phyloP scores from a whole-genome alignment of 1,140 invertebrate species.

The Neodiprion pinetum region DNA sequence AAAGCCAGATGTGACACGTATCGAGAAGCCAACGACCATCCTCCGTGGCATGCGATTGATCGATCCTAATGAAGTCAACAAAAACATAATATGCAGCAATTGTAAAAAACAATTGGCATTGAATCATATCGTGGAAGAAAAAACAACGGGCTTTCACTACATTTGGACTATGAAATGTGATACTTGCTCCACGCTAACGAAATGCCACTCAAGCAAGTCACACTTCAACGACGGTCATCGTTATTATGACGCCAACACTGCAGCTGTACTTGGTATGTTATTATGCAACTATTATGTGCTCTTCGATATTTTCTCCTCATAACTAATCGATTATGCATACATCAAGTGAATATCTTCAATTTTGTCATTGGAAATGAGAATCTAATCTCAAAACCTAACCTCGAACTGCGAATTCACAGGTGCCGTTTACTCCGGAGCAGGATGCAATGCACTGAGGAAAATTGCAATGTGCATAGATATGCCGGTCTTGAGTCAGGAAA shows the following conservation, averaged over 20 bases:
- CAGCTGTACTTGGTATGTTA: constrained; percentile 13
- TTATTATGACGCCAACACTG: constrained; percentile 15
- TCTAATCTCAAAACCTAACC: too few relatives aligned
- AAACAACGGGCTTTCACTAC: constrained; percentile 9
- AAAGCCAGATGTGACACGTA: too few relatives aligned
- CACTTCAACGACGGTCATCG: constrained; percentile 15
- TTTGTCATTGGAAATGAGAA: too few relatives aligned
- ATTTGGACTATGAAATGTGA: constrained; percentile 12
- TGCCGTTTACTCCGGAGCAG: too few relatives aligned
- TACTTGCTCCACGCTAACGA: constrained; percentile 6
- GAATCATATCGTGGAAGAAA: constrained; percentile 2
- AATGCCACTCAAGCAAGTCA: constrained; percentile 9
- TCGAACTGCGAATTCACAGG: too few relatives aligned
- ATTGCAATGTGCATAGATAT: too few relatives aligned
- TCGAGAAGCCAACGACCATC: constrained; percentile 7
- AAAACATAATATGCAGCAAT: constrained; percentile 13
- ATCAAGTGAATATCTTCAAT: not conserved
- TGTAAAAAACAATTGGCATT: constrained; percentile 14
- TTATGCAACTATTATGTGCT: constrained; percentile 10
- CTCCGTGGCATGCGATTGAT: constrained; percentile 13
- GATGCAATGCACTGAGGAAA: too few relatives aligned
- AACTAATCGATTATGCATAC: not conserved
- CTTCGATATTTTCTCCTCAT: not conserved
- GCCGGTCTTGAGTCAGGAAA: too few relatives aligned
- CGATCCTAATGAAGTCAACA: constrained; percentile 12